Evolutionary conservation across 2,113 vertebrate genomes (phyloP).

Genomic region (Ammodytes dubius): DNA sequence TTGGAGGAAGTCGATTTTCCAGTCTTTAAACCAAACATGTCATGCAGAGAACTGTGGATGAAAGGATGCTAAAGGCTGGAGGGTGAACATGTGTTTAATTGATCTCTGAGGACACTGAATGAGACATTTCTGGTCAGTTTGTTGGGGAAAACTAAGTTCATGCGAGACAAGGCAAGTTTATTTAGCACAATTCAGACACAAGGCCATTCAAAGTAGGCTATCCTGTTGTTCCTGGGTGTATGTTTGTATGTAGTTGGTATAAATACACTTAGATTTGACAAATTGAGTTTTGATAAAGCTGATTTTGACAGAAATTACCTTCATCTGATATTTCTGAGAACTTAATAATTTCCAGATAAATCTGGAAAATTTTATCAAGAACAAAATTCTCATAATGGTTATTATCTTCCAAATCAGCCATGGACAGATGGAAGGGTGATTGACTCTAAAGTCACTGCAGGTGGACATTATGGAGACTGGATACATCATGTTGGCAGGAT

Average conservation of each 20-base stretch:
- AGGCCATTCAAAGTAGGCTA: too few relatives aligned
- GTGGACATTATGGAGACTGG: conserved; percentile 12
- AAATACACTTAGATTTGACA: not conserved
- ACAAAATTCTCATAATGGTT: conserved; percentile 1
- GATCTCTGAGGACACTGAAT: not conserved
- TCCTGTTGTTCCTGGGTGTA: not conserved
- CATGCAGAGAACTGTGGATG: not conserved
- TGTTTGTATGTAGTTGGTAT: not conserved
- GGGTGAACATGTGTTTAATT: not conserved
- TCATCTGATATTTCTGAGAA: not conserved
- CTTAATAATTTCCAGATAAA: too few relatives aligned
- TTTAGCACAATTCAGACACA: too few relatives aligned
- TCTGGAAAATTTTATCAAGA: conserved; percentile 11
- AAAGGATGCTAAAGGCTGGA: not conserved
- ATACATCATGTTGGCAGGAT: conserved; percentile 14
- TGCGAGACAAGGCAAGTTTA: too few relatives aligned
- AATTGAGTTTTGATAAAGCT: not conserved
- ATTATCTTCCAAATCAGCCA: conserved; percentile 34
- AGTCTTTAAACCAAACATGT: not conserved
- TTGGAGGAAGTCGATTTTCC: not conserved
- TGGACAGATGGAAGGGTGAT: conserved; percentile 31
- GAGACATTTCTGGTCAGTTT: not conserved
- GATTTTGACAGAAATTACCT: not conserved
- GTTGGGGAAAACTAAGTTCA: not conserved
- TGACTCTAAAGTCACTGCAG: conserved; percentile 41